Evolutionary conservation across 2,113 vertebrate genomes (phyloP), one percentile per base, ranked within the genome.

Genomic region (Alces alces): DNA sequence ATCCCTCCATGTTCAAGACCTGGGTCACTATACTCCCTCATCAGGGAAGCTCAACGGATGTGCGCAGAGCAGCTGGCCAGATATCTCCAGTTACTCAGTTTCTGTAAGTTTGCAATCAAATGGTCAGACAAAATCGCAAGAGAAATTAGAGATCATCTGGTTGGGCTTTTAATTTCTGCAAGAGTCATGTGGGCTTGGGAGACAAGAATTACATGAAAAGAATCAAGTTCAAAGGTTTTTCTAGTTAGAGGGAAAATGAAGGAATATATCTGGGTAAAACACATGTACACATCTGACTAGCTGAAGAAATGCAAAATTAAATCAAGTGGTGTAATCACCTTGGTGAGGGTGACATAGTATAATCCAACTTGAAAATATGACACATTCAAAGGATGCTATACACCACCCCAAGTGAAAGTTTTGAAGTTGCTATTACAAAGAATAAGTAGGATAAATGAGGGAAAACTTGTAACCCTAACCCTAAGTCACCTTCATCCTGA

Each of bases 291-390:
- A 73, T 92, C 55, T 96, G 52, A 93, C 4, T 36, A 96, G 33
- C 27, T 28, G 39, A 95, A 79, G 28, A 96, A 57, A 89, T 52
- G 4, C 36, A 86, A 96, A 95, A 93, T 95, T 86, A 84, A 95
- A 94, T 93, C 39, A 96, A 93, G 27, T 89, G 86, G 82, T 1
- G 16, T 79, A 58, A 91, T 88, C 27, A 91, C 15, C 28, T 93
- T 79, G 43, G 60, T 86, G 55, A 45, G 36, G 15, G 70, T 70
- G 33, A 89, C 6, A 47, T 19, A 87, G 21, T 95, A 58, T 93
- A 96, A 84, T 87, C 23, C 78, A 55, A 19, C 25, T 86, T 95
- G 82, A 96, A 96, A 95, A 66, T 94, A 27, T 82, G 66, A 86
- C 47, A 66, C 8, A 70, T 92, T 27, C 39, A 86, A 96, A 78